Percentiles rank a stretch among this genome's conserved stretches.
Conservation (phyloP, 2,888 invertebrate species). For the Leptopilina syphax region DNA sequence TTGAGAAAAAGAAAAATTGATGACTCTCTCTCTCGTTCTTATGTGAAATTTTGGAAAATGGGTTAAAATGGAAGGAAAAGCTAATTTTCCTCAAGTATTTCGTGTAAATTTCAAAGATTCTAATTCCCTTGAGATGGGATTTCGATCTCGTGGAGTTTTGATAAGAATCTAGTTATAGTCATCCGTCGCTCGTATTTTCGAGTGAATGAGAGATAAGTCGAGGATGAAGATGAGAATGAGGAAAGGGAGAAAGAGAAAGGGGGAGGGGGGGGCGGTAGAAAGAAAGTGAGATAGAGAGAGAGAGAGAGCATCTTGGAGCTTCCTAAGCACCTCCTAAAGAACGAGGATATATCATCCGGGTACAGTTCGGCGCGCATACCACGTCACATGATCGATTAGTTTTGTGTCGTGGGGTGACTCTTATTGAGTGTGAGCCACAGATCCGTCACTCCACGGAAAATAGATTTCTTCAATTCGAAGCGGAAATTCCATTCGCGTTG, state of each 20-base stretch:
- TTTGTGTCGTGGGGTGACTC: slow-evolving; percentile 52
- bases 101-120: too few relatives aligned
- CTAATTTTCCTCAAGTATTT: too few relatives aligned
- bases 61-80: too few relatives aligned
- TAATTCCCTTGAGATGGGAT: background rate
- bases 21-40: too few relatives aligned
- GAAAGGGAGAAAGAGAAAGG: too few relatives aligned
- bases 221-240: too few relatives aligned
- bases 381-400: slow-evolving; percentile 57
- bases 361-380: slow-evolving; percentile 39
- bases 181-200: slow-evolving; percentile 8
- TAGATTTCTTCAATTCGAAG: slow-evolving; percentile 69
- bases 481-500: slow-evolving; percentile 66
- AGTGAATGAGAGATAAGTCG: background rate
- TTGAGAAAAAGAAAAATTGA: too few relatives aligned
- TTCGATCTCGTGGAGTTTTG: background rate
- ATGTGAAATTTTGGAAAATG: too few relatives aligned
- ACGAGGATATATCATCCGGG: slow-evolving; percentile 11
- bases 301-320: slow-evolving; percentile 24
- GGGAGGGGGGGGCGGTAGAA: too few relatives aligned
- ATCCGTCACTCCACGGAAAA: slow-evolving; percentile 59
- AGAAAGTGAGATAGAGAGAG: too few relatives aligned
- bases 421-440: slow-evolving; percentile 52
- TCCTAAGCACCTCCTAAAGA: slow-evolving; percentile 17
- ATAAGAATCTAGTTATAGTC: slow-evolving; percentile 24